Evolutionary conservation across 2,888 invertebrate genomes (phyloP).

Genomic region (Falcaria lacertinaria): DNA sequence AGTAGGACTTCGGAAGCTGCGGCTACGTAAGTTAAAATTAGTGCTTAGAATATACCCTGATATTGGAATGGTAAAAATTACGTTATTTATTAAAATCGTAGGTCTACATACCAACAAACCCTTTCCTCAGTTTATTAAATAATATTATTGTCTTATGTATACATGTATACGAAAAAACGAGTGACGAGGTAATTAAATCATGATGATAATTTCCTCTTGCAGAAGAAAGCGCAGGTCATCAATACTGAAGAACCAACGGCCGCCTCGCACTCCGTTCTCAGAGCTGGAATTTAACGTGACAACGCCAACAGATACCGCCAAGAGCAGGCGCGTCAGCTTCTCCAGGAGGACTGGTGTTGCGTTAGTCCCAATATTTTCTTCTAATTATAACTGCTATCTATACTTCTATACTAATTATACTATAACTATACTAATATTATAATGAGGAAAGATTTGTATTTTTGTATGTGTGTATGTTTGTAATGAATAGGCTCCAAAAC

Average conservation of each 20-base stretch:
- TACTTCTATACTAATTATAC: no score
- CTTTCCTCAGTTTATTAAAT: no score
- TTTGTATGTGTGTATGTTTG: no score
- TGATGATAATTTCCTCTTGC: slow-evolving; percentile 12
- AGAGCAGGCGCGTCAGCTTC: slow-evolving; percentile 70
- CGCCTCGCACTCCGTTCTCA: slow-evolving; percentile 64
- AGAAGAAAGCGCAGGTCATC: slow-evolving; percentile 69
- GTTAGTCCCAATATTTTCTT: slow-evolving; percentile 34
- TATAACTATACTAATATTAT: no score
- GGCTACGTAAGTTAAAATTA: slow-evolving; percentile 51
- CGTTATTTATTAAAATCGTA: no score
- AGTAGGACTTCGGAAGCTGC: slow-evolving; percentile 42
- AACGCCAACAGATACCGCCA: slow-evolving; percentile 60
- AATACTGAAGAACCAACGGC: slow-evolving; percentile 62
- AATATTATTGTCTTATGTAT: background rate
- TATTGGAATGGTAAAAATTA: no score
- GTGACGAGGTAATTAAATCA: no score
- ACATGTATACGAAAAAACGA: background rate
- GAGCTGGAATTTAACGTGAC: slow-evolving; percentile 68
- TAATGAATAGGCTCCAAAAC: no score
- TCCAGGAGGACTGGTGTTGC: slow-evolving; percentile 61
- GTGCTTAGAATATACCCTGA: background rate
- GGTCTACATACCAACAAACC: no score
- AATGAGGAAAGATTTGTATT: no score
- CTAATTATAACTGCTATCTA: no score